These are phyloP conservation scores for Chironomus tentans DNA, from an alignment of 2,888 invertebrate species.

Conservation along the genomic window DNA sequence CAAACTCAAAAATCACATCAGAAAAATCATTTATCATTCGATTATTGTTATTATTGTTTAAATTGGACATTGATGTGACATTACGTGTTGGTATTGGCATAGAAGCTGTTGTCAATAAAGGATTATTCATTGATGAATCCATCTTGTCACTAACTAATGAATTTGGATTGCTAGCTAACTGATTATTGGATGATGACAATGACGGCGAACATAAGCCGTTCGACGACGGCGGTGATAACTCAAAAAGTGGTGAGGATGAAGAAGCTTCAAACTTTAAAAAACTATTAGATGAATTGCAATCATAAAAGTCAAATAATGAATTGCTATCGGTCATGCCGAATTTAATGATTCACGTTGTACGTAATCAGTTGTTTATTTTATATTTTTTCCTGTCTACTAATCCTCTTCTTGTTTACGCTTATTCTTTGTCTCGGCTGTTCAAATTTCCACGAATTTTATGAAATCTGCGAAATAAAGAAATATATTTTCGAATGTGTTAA, in stretches of 20 bases:
- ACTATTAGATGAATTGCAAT: constrained; percentile 27
- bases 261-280: constrained; percentile 22
- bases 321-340: constrained; percentile 22
- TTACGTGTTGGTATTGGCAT: constrained; percentile 53
- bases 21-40: constrained; percentile 36
- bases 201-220: neutral
- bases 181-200: neutral
- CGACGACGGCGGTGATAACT: constrained; percentile 19
- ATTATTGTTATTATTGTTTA: constrained; percentile 36
- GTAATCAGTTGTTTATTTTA: neutral
- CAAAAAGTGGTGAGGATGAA: constrained; percentile 21
- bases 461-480: neutral
- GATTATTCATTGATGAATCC: constrained; percentile 29
- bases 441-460: no score
- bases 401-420: neutral
- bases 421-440: neutral
- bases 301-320: constrained; percentile 26
- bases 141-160: constrained; percentile 19
- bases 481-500: neutral
- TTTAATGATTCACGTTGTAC: neutral
- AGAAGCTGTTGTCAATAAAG: constrained; percentile 47
- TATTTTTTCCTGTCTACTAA: neutral
- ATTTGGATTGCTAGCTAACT: constrained; percentile 17
- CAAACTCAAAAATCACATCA: constrained; percentile 39
- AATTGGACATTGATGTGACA: constrained; percentile 15